Conservation (phyloP, 1,140 invertebrate species). For the Calliphora vicina region DNA sequence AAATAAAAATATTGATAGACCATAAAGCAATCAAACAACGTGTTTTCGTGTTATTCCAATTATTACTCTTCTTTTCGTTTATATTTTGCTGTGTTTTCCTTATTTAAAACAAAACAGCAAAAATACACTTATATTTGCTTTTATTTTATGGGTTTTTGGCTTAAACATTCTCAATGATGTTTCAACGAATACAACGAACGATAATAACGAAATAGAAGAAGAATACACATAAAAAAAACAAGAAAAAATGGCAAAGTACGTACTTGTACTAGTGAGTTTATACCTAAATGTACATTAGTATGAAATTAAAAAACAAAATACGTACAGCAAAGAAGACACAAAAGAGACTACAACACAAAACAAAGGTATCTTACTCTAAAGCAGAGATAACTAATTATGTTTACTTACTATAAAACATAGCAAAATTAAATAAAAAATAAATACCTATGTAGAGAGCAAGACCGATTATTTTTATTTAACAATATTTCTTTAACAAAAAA, state of each 20-base stretch:
- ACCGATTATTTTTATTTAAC: too few species aligned
- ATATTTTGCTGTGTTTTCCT: background rate
- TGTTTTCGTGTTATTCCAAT: constrained; percentile 13
- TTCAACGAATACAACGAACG: background rate
- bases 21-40: constrained; percentile 13
- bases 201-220: background rate
- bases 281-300: too few species aligned
- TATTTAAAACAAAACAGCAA: background rate
- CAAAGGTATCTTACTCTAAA: background rate
- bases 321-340: background rate
- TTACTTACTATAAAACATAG: too few species aligned
- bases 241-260: background rate
- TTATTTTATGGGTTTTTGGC: background rate
- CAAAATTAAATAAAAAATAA: too few species aligned
- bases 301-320: too few species aligned
- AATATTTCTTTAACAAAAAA: too few species aligned
- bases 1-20: background rate
- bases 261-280: background rate
- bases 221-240: too few species aligned
- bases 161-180: background rate
- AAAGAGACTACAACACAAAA: background rate
- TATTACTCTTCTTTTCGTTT: constrained; percentile 1
- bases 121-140: background rate
- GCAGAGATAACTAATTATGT: too few species aligned
- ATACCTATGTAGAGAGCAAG: too few species aligned